These are phyloP conservation scores for Bombus haemorrhoidalis DNA, from an alignment of 1,140 invertebrate genomes.

Conservation along the genomic window DNA sequence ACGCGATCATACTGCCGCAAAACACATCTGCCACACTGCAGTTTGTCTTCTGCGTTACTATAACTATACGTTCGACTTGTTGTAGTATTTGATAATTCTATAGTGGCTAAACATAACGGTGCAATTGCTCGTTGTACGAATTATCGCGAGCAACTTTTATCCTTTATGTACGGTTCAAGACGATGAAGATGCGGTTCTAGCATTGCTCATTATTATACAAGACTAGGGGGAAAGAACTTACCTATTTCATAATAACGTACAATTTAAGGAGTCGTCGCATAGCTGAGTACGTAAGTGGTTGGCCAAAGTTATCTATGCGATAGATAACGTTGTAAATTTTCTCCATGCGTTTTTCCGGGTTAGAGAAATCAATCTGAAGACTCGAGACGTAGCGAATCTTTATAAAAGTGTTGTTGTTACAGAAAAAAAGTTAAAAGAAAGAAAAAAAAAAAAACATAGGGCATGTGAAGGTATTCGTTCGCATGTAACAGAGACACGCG, in stretches of 20 bases:
- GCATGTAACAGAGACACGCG: constrained; percentile 13
- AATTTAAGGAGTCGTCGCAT: constrained; percentile 42
- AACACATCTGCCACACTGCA: neutral
- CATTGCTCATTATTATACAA: constrained; percentile 74
- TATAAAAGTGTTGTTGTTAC: constrained; percentile 52
- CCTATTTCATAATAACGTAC: constrained; percentile 58
- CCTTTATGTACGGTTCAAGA: constrained; percentile 44
- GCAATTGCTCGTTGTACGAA: neutral
- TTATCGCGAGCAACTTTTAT: neutral
- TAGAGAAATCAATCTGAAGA: constrained; percentile 39
- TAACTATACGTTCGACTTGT: neutral
- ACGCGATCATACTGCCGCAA: neutral
- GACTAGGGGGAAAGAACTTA: constrained; percentile 64
- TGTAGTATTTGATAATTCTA: neutral
- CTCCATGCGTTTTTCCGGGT: constrained; percentile 31
- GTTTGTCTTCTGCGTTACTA: neutral
- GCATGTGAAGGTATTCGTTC: constrained; percentile 22
- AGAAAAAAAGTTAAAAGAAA: constrained; percentile 27
- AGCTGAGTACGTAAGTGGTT: constrained; percentile 59
- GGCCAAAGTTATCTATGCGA: constrained; percentile 65
- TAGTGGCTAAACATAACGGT: neutral
- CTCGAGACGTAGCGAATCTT: constrained; percentile 53
- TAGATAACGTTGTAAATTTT: constrained; percentile 43
- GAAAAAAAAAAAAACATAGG: constrained; percentile 19
- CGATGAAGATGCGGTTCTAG: constrained; percentile 60